These are phyloP conservation scores for Lepidocyrtoides sp. DNA, from an alignment of 2,888 invertebrate genomes.

Conservation along the genomic window DNA sequence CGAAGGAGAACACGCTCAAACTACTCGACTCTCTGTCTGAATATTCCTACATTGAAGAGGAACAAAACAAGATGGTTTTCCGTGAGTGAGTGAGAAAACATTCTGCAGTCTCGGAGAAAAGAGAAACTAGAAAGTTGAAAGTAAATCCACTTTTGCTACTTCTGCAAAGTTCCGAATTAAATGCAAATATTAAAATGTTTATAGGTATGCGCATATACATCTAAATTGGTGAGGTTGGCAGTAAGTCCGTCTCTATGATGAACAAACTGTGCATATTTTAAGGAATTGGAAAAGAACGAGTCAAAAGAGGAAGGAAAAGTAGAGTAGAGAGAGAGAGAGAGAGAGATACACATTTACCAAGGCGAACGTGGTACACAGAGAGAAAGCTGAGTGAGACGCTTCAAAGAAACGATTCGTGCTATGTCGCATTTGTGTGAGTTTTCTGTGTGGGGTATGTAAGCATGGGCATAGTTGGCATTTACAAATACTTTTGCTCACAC, in stretches of 20 bases:
- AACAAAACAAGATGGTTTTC: slow-evolving; percentile 33
- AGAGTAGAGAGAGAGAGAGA: too few species aligned
- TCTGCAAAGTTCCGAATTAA: slow-evolving; percentile 32
- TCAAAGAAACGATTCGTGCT: slow-evolving; percentile 10
- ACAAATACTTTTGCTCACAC: slow-evolving; percentile 12
- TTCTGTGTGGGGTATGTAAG: neutral
- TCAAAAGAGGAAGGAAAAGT: neutral
- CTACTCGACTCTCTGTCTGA: neutral
- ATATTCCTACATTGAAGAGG: neutral
- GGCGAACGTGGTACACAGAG: neutral
- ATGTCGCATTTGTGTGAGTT: neutral
- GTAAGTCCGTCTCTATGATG: slow-evolving; percentile 15
- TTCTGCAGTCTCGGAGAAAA: slow-evolving; percentile 22
- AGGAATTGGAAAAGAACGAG: slow-evolving; percentile 21
- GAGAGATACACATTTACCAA: too few species aligned
- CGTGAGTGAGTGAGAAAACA: slow-evolving; percentile 10
- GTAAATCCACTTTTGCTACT: slow-evolving; percentile 34
- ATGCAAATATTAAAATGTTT: slow-evolving; percentile 41
- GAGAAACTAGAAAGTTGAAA: slow-evolving; percentile 29
- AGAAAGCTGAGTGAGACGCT: neutral
- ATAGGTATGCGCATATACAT: neutral
- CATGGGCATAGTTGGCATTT: neutral
- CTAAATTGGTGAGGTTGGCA: slow-evolving; percentile 5
- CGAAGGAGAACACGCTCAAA: slow-evolving; percentile 15
- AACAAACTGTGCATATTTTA: slow-evolving; percentile 39